Base-by-base conservation (phyloP, 2,888 invertebrate species). In the Quadroppia sp. region DNA sequence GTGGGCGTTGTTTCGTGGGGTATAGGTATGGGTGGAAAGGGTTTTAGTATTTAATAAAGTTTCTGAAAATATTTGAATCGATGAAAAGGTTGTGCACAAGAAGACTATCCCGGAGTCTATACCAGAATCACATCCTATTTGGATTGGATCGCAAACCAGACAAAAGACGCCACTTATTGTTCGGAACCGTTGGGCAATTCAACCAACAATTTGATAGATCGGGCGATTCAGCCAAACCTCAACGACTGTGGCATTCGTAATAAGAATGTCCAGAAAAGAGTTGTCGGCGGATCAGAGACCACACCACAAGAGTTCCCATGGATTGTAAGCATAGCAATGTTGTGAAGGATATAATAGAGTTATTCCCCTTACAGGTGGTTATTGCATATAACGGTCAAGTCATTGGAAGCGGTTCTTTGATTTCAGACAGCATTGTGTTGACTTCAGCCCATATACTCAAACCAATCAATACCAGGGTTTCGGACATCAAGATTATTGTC, bases 221-320 rank as follows among this genome's bases (percentile, higher is more conserved):
- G 11, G 1, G 53, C 71, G n/a, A 72, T 72, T 45, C 64, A 72
- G 30, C 72, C 72, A 6, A 72, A 72, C 28, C 42, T 45, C 15
- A 61, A 48, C 15, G 30, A 61, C 11, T 72, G 72, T 42, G 72
- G 72, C 42, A 36, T 72, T 36, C 53, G 40, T 11, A 72, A 72
- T 20, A 2, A 6, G 3, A 61, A 15, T 15, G 9, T 28, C 6
- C 17, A 23, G 9, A 40, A 61, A 15, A 11, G 72, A 45, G 42
- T 72, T 23, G 32, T 72, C 40, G 72, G 72, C 13, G 72, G 72
- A 42, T 61, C 56, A 64, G 72, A 64, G 48, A 42, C 72, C 1
- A 25, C 20, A 9, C 42, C 72, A 9, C 56, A 72, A 40, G 72
- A 72, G 30, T 72, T 59, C 25, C 72, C 72, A 4, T 72, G 72